phyloP scores from a whole-genome alignment of 2,797 vertebrate species.

The Eutrigla gurnardus region DNA sequence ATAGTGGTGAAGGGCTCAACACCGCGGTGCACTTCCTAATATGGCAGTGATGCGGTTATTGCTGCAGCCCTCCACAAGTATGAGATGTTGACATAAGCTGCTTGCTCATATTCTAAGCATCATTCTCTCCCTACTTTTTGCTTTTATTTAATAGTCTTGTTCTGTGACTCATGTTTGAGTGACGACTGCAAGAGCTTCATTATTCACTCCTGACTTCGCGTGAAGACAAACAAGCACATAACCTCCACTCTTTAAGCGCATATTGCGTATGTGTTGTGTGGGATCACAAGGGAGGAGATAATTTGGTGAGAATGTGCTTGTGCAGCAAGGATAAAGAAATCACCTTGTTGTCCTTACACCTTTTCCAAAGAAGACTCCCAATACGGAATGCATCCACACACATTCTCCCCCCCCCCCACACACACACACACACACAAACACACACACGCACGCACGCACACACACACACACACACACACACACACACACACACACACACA shows the following conservation, averaged over 20 bases:
- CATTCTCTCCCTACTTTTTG: not conserved
- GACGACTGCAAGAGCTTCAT: not conserved
- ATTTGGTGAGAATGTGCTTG: constrained; percentile 40
- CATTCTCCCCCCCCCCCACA: not conserved
- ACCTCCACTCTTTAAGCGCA: not conserved
- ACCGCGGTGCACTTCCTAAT: too few species aligned
- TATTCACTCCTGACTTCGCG: not conserved
- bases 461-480: too few species aligned
- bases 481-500: not conserved
- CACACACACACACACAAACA: not conserved
- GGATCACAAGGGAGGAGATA: constrained; percentile 33
- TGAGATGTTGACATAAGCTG: not conserved
- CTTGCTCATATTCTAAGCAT: not conserved
- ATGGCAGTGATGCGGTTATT: too few species aligned
- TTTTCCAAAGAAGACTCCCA: constrained; percentile 43
- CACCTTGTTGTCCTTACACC: constrained; percentile 15
- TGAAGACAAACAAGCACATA: not conserved
- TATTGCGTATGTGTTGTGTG: not conserved
- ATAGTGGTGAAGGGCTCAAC: too few species aligned
- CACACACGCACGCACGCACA: too few species aligned
- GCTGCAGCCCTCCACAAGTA: not conserved
- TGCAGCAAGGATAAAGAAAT: constrained; percentile 39
- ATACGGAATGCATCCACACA: not conserved
- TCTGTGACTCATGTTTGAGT: constrained; percentile 1
- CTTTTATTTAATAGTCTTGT: not conserved